phyloP scores from a whole-genome alignment of 2,888 invertebrate genomes.

The Meteorus colon region DNA sequence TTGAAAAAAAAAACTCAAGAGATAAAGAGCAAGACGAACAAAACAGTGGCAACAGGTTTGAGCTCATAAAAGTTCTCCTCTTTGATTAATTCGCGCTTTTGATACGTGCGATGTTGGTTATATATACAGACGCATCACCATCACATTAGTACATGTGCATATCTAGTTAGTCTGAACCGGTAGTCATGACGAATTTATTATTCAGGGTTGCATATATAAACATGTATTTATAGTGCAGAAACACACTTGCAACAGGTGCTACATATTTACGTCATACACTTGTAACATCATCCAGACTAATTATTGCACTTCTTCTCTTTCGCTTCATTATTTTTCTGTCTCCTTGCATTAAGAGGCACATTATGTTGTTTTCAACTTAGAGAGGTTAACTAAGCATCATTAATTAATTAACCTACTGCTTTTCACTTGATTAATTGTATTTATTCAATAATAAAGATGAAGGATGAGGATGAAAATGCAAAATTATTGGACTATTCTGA shows the following conservation, averaged over 20 bases:
- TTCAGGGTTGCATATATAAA: neutral
- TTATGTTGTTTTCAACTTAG: neutral
- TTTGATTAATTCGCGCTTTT: neutral
- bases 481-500: no score
- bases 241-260: constrained; percentile 7
- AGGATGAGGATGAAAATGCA: neutral
- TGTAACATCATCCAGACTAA: neutral
- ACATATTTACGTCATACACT: neutral
- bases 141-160: neutral
- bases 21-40: constrained; percentile 11
- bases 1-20: neutral
- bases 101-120: constrained; percentile 6
- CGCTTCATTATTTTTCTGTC: neutral
- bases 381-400: neutral
- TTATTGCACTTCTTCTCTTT: neutral
- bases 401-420: neutral
- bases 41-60: constrained; percentile 33
- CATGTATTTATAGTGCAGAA: neutral
- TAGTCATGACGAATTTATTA: constrained; percentile 3
- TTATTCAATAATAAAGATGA: neutral
- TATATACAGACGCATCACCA: constrained; percentile 16
- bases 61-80: neutral
- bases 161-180: neutral
- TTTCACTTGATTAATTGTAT: no score
- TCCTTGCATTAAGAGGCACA: neutral